Evolutionary conservation across 2,888 invertebrate species (phyloP).

Genomic region (Augochlorella aurata): DNA sequence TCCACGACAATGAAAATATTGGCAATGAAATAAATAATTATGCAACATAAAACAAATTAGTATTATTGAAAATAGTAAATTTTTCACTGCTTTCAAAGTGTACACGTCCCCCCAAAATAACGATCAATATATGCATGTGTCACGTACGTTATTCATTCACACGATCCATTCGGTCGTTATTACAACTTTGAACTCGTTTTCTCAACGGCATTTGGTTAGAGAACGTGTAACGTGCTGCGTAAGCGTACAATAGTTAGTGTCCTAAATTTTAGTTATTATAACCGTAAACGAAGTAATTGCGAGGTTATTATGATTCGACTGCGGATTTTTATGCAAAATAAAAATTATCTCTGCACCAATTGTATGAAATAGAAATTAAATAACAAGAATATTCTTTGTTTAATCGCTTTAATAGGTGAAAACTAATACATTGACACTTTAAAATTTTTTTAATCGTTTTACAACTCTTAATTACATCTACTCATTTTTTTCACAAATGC

Average conservation of each 20-base stretch:
- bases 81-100: neutral
- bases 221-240: slow-evolving; percentile 14
- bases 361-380: too few species aligned
- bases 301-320: slow-evolving; percentile 11
- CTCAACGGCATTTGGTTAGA: slow-evolving; percentile 5
- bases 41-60: too few species aligned
- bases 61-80: too few species aligned
- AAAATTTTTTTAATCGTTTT: too few species aligned
- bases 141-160: neutral
- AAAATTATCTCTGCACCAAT: too few species aligned
- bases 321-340: too few species aligned
- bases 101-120: neutral
- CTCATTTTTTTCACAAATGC: too few species aligned
- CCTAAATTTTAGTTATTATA: slow-evolving; percentile 11
- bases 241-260: slow-evolving; percentile 16
- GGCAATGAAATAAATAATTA: too few species aligned
- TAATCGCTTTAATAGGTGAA: too few species aligned
- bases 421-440: too few species aligned
- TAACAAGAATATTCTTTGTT: too few species aligned
- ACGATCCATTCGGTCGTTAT: slow-evolving; percentile 1
- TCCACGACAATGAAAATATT: neutral
- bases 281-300: slow-evolving; percentile 22
- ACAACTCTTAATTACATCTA: too few species aligned
- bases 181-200: slow-evolving; percentile 15
- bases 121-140: slow-evolving; percentile 4